These are phyloP conservation scores for Heliothis virescens DNA, from an alignment of 1,140 invertebrate genomes.

Conservation along the genomic window DNA sequence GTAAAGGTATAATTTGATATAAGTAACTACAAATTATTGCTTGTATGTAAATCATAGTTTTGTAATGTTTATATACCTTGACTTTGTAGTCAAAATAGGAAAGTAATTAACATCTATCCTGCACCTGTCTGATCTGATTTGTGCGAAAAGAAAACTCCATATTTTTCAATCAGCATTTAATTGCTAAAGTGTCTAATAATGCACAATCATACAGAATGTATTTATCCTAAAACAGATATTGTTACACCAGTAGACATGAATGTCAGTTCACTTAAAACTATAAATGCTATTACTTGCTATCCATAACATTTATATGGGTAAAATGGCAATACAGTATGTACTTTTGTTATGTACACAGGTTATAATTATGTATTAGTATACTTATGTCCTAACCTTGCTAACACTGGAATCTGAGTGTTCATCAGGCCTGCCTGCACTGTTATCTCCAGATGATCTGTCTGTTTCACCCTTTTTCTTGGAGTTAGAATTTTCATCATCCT, in stretches of 20 bases:
- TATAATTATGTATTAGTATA: neutral
- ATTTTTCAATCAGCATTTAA: constrained; percentile 32
- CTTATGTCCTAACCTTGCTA: constrained; percentile 67
- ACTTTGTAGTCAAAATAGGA: neutral
- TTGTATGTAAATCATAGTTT: too few species aligned
- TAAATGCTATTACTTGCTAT: constrained; percentile 7
- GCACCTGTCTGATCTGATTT: neutral
- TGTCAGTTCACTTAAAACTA: neutral
- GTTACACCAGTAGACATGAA: constrained; percentile 18
- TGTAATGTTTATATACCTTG: constrained; percentile 3
- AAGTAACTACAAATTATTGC: neutral
- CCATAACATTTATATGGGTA: neutral
- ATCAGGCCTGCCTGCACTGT: constrained; percentile 41
- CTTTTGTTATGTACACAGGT: neutral
- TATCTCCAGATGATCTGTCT: constrained; percentile 35
- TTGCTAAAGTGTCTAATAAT: constrained; percentile 6
- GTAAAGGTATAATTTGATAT: constrained; percentile 6
- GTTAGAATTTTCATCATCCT: constrained; percentile 34
- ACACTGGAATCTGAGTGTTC: constrained; percentile 58
- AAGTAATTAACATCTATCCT: constrained; percentile 12
- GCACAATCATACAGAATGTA: constrained; percentile 1
- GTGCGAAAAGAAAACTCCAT: constrained; percentile 47
- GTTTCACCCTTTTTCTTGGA: constrained; percentile 30
- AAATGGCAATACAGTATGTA: constrained; percentile 4
- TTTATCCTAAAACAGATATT: constrained; percentile 9